These are phyloP conservation scores for Athene cunicularia DNA, from an alignment of 2,113 vertebrate species.

Conservation along the genomic window DNA sequence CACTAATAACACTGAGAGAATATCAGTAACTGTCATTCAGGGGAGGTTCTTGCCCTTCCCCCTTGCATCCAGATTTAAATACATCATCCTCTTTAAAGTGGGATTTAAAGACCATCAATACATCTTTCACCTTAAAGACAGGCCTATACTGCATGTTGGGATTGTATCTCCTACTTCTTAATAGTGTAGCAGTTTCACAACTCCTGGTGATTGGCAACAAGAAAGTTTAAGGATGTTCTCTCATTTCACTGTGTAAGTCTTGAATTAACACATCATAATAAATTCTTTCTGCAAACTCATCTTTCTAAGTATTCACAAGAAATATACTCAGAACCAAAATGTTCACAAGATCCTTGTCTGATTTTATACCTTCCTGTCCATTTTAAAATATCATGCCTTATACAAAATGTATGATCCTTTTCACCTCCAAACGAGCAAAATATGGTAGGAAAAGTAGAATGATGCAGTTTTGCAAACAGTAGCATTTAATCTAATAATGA, in stretches of 20 bases:
- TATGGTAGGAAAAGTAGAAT: background rate
- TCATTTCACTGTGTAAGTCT: background rate
- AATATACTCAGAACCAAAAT: background rate
- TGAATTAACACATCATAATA: background rate
- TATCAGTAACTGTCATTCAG: constrained; percentile 22
- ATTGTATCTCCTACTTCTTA: background rate
- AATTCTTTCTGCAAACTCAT: background rate
- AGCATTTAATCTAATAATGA: background rate
- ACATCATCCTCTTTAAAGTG: constrained; percentile 6
- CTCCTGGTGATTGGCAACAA: background rate
- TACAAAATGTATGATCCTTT: background rate
- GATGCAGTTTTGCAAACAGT: background rate
- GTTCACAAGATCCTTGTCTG: background rate
- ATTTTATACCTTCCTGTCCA: background rate
- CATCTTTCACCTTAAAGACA: background rate
- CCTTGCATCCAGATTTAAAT: constrained; percentile 16
- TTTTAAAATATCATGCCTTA: background rate
- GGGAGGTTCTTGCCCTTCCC: background rate
- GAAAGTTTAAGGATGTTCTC: background rate
- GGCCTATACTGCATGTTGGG: background rate
- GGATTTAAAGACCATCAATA: constrained; percentile 16
- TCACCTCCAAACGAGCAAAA: background rate
- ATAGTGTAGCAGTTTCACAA: background rate
- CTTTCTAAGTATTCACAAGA: background rate
- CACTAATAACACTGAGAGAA: constrained; percentile 23